These are phyloP conservation scores for Pyrgilauda ruficollis DNA, from an alignment of 2,113 vertebrate genomes.

Conservation along the genomic window DNA sequence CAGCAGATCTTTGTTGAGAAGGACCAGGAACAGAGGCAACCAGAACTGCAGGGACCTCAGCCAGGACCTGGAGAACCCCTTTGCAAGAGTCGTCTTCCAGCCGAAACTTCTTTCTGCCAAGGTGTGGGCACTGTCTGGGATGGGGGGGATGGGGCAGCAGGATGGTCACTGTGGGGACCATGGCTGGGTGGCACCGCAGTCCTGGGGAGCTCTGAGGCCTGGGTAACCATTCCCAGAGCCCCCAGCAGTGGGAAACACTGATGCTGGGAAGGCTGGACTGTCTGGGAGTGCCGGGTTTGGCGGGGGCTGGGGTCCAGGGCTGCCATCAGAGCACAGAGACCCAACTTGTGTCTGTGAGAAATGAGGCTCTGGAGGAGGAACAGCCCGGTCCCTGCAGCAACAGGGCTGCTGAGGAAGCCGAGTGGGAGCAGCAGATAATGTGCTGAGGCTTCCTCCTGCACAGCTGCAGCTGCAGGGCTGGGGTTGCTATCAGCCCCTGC, in stretches of 20 bases:
- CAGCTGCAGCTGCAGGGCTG: neutral
- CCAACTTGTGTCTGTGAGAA: neutral
- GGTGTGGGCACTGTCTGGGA: neutral
- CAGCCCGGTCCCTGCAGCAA: fast-evolving
- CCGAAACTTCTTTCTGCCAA: neutral
- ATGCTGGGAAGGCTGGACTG: neutral
- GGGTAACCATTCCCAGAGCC: neutral
- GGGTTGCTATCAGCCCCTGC: neutral
- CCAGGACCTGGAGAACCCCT: neutral
- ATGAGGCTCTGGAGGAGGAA: neutral
- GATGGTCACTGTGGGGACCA: neutral
- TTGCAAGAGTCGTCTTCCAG: neutral
- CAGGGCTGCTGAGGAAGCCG: neutral
- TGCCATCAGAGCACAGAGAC: neutral
- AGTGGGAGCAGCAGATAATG: slow-evolving; percentile 40
- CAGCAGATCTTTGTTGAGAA: neutral
- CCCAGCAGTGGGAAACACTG: neutral
- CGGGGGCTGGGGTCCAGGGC: neutral
- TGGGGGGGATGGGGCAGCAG: neutral
- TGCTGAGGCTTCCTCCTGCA: neutral
- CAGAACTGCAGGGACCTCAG: neutral
- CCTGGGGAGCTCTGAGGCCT: neutral
- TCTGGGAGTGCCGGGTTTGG: neutral
- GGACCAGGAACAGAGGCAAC: neutral
- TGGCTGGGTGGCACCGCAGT: fast-evolving